phyloP scores from a whole-genome alignment of 2,113 vertebrate genomes.

The Plecturocebus donacophilus region DNA sequence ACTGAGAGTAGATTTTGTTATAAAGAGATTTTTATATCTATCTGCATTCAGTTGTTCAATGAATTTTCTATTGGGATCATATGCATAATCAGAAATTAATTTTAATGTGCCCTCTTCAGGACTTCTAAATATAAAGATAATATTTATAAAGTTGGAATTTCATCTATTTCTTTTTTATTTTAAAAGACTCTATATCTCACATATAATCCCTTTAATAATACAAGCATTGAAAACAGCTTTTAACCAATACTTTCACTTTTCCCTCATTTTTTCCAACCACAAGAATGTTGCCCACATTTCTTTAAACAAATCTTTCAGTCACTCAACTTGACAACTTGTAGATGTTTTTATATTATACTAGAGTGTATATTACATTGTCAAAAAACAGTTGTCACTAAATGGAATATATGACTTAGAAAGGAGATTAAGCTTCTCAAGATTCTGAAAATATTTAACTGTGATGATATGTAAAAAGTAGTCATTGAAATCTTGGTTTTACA shows the following conservation, averaged over 20 bases:
- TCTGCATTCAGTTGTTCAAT: constrained; percentile 26
- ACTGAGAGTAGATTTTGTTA: background rate
- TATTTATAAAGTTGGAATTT: constrained; percentile 38
- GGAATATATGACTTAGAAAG: constrained; percentile 12
- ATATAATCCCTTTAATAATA: constrained; percentile 39
- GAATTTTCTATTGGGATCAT: background rate
- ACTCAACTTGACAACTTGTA: constrained; percentile 23
- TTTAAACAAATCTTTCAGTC: constrained; percentile 50
- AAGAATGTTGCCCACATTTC: constrained; percentile 62
- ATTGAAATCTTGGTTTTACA: constrained; percentile 25
- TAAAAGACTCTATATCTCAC: constrained; percentile 39
- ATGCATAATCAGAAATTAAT: background rate
- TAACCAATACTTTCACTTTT: constrained; percentile 48
- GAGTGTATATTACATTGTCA: constrained; percentile 19
- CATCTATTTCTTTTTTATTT: constrained; percentile 45
- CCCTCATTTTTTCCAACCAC: constrained; percentile 32
- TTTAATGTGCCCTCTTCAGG: background rate
- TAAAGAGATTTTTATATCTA: background rate
- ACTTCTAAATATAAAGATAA: background rate
- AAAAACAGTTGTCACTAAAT: constrained; percentile 35
- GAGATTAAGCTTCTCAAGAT: background rate
- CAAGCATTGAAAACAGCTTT: constrained; percentile 48
- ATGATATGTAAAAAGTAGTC: background rate
- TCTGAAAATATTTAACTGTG: constrained; percentile 27
- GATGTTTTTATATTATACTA: constrained; percentile 43